Percentiles rank a stretch among this genome's conserved stretches.
These are phyloP conservation scores for Microchirus variegatus DNA, from an alignment of 2,797 vertebrate genomes.

Conservation along the genomic window DNA sequence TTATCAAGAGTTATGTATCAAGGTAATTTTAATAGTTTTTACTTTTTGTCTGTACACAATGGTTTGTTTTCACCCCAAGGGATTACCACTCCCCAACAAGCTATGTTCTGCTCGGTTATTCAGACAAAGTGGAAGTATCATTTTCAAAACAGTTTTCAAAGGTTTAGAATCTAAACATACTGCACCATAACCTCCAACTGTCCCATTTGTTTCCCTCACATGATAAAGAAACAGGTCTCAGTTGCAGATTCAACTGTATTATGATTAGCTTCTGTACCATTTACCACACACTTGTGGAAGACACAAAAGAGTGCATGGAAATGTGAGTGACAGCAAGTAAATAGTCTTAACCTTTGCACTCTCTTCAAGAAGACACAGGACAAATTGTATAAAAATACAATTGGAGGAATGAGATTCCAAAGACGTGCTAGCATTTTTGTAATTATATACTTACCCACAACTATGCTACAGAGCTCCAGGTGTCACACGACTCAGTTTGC, in stretches of 20 bases:
- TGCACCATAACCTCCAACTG: conserved; percentile 25
- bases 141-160: conserved; percentile 17
- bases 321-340: no score
- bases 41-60: conserved; percentile 1
- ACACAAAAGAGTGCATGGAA: no score
- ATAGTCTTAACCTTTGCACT: no score
- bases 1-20: background rate
- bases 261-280: no score
- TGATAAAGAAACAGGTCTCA: conserved; percentile 12
- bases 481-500: no score
- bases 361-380: no score
- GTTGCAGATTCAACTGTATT: background rate
- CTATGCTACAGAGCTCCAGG: no score
- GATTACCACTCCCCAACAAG: conserved; percentile 17
- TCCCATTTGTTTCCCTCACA: conserved; percentile 14
- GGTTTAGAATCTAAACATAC: conserved; percentile 17
- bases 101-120: conserved; percentile 6
- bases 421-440: no score
- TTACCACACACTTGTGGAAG: no score
- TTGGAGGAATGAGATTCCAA: no score
- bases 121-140: conserved; percentile 20
- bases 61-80: conserved; percentile 1
- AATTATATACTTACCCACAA: no score
- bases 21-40: conserved; percentile 1
- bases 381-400: no score